phyloP scores from a whole-genome alignment of 2,113 vertebrate species.

The Holacanthus passer region DNA sequence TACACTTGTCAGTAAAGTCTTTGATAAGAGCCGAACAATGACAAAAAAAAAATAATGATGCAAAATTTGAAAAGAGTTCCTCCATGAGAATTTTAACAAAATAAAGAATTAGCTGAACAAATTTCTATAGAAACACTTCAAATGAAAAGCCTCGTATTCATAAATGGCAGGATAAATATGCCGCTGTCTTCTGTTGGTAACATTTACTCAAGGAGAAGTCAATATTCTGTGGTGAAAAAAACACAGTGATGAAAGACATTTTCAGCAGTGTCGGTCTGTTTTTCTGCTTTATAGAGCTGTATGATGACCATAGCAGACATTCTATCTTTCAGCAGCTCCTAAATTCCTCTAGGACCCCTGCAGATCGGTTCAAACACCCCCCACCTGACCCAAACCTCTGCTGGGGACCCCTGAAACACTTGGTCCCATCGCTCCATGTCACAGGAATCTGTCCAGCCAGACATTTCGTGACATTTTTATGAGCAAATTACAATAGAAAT shows the following conservation, averaged over 20 bases:
- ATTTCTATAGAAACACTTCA: not conserved
- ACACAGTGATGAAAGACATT: slow-evolving; percentile 17
- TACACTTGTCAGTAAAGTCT: slow-evolving; percentile 46
- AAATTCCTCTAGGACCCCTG: slow-evolving; percentile 40
- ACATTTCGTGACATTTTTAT: slow-evolving; percentile 88
- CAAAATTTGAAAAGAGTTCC: slow-evolving; percentile 5
- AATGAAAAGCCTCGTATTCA: slow-evolving; percentile 8
- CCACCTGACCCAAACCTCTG: slow-evolving; percentile 44
- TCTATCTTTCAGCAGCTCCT: slow-evolving; percentile 54
- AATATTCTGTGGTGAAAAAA: slow-evolving; percentile 10
- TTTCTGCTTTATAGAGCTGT: slow-evolving; percentile 39
- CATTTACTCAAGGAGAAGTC: slow-evolving; percentile 19
- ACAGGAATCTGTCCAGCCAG: slow-evolving; percentile 84
- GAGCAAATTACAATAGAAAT: slow-evolving; percentile 93
- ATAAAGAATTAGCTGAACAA: not conserved
- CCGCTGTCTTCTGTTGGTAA: not conserved
- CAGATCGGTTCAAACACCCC: slow-evolving; percentile 36
- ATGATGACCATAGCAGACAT: slow-evolving; percentile 50
- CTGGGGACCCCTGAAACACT: slow-evolving; percentile 85
- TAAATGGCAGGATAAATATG: not conserved
- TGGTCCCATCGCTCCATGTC: slow-evolving; percentile 83
- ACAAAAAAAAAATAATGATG: slow-evolving; percentile 16
- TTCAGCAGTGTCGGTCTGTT: slow-evolving; percentile 5
- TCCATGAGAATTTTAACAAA: not conserved
- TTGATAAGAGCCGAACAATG: slow-evolving; percentile 4